Conservation (phyloP, 2,113 vertebrate species). For the Xyrauchen texanus region DNA sequence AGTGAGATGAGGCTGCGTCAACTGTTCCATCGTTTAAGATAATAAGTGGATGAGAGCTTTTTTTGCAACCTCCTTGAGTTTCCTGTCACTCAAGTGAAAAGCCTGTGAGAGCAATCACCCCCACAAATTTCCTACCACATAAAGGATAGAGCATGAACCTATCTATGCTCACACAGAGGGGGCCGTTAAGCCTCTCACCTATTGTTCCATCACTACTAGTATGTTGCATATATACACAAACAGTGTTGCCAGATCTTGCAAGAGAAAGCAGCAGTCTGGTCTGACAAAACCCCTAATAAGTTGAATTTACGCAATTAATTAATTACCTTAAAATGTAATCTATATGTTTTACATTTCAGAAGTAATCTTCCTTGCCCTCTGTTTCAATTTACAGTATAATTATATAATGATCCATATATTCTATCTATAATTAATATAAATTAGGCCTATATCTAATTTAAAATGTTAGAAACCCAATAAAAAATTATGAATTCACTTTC, state of each 20-base stretch:
- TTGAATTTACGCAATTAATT: no score
- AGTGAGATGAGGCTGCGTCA: background rate
- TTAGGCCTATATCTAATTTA: no score
- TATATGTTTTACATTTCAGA: no score
- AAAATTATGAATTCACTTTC: no score
- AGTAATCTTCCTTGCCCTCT: no score
- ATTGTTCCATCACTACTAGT: slow-evolving; percentile 17
- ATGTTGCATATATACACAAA: slow-evolving; percentile 7
- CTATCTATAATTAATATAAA: no score
- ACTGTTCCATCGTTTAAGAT: background rate
- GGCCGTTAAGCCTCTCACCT: background rate
- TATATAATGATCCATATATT: no score
- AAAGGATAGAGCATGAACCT: slow-evolving; percentile 11
- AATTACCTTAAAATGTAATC: no score
- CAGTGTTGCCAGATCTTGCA: background rate
- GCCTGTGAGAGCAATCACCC: background rate
- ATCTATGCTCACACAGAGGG: background rate
- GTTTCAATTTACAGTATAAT: no score
- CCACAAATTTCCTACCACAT: slow-evolving; percentile 48
- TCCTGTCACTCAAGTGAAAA: slow-evolving; percentile 32
- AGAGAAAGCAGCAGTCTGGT: no score
- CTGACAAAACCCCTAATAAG: no score
- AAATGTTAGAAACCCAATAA: no score
- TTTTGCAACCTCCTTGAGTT: slow-evolving; percentile 21
- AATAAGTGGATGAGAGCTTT: background rate